These are phyloP conservation scores for Bellardia pandia DNA, from an alignment of 2,888 invertebrate species.

Conservation along the genomic window DNA sequence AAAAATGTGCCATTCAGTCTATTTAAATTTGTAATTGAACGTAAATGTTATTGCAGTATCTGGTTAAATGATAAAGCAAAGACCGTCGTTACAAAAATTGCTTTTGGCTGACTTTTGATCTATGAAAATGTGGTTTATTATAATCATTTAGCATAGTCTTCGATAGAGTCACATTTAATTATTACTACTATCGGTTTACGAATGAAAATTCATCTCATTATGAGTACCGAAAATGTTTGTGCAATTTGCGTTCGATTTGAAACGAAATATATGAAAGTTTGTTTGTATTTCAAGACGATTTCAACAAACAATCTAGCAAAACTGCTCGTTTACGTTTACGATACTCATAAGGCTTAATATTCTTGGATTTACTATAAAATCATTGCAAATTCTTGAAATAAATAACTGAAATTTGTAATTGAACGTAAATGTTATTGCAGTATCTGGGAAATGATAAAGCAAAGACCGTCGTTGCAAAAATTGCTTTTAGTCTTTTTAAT, in stretches of 20 bases:
- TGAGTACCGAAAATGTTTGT: too few species aligned
- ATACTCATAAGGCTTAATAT: too few species aligned
- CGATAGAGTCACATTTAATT: constrained; percentile 79
- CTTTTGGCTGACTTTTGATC: constrained; percentile 83
- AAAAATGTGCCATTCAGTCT: too few species aligned
- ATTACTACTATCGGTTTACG: not conserved
- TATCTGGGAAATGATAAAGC: constrained; percentile 75
- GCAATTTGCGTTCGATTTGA: too few species aligned
- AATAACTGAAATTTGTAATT: constrained; percentile 76
- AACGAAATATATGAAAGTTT: too few species aligned
- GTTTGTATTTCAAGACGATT: too few species aligned
- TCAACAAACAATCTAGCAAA: too few species aligned
- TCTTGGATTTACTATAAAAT: too few species aligned
- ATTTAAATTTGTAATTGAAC: constrained; percentile 82
- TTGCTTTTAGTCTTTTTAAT: constrained; percentile 78
- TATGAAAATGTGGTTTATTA: constrained; percentile 75
- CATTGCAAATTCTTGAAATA: too few species aligned
- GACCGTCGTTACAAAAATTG: constrained; percentile 84
- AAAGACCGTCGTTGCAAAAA: constrained; percentile 84
- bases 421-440: constrained; percentile 83
- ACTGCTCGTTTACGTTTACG: too few species aligned
- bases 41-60: constrained; percentile 82
- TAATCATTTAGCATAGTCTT: constrained; percentile 79
- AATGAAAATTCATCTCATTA: too few species aligned
- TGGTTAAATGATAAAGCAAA: constrained; percentile 76